phyloP scores from a whole-genome alignment of 1,140 invertebrate genomes.

The Nylanderia fulva region DNA sequence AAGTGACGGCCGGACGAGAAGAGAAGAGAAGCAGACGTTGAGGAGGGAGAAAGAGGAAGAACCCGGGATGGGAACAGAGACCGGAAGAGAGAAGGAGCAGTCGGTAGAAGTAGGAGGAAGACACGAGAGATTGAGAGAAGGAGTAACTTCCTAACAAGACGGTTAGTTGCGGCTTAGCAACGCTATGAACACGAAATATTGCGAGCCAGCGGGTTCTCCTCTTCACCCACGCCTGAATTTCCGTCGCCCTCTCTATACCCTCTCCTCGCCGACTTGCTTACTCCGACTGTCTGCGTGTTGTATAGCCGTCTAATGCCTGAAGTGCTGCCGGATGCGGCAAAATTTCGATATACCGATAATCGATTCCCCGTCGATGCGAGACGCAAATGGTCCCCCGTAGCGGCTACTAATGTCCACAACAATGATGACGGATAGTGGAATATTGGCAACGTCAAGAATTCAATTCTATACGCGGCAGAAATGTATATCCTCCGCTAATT shows the following conservation, averaged over 20 bases:
- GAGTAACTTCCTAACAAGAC: conserved; percentile 85
- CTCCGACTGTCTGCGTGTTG: conserved; percentile 32
- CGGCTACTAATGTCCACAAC: background rate
- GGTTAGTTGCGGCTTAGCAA: conserved; percentile 84
- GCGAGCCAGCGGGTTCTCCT: conserved; percentile 58
- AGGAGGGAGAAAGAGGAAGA: conserved; percentile 49
- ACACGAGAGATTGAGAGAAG: conserved; percentile 69
- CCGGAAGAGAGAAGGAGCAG: conserved; percentile 68
- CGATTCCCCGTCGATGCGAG: conserved; percentile 59
- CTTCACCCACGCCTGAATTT: background rate
- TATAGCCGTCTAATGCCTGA: conserved; percentile 66
- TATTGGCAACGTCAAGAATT: background rate
- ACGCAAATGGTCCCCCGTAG: conserved; percentile 12
- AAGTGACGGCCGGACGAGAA: conserved; percentile 44
- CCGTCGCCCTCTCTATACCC: background rate
- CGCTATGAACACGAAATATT: conserved; percentile 82
- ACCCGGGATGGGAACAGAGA: conserved; percentile 59
- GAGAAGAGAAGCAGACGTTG: conserved; percentile 23
- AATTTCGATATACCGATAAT: conserved; percentile 69
- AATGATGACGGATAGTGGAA: background rate
- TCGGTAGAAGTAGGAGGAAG: conserved; percentile 45
- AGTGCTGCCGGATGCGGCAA: conserved; percentile 57
- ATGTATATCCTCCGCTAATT: background rate
- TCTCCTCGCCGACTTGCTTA: conserved; percentile 23
- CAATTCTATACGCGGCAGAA: background rate